Evolutionary conservation across 2,797 vertebrate species (phyloP), one percentile per base, ranked within the genome.

Genomic region (Dicrostonyx torquatus): DNA sequence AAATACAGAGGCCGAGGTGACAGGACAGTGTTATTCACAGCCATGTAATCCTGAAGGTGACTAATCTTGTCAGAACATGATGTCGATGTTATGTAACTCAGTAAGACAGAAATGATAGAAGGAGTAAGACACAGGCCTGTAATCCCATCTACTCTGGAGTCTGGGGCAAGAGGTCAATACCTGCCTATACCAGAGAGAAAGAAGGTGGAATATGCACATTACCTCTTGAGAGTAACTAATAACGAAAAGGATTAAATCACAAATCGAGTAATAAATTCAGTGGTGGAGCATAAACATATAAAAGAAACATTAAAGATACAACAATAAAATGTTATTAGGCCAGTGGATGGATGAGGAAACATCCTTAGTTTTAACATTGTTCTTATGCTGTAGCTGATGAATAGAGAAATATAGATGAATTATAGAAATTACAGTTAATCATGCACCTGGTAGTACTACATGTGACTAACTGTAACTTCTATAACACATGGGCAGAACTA

Each of bases 351-450:
- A 31, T 82, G 37, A 9, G 64, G 64, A 79, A 91, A 43, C 43
- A 1, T 77, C 18, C 79, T 94, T 94, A 58, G 60, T 84, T 92
- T 94, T 95, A 79, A 82, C 53, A 53, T 86, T 89, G 79, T 89
- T 91, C 37, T 50, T 95, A 64, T 50, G 93, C 79, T 89, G 40
- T 50, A 82, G 80, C 45, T 95, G 48, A 45, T 62, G 80, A 62
- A 2, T 79, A 40, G 58, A 93, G 75, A 91, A 89, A 70, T 83
- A 73, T 83, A 78, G 55, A 40, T 70, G 31, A 87, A 75, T 87
- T 90, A 83, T 84, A 20, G 83, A 85, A 90, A 34, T 84, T 89
- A 73, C 66, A 70, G n/a, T 80, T 37, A 90, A 15, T 37, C 31
- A 12, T 70, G n/a, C 11, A 34, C 40, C 34, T 62, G 4, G 43